A percentile compares a stretch with the other conserved stretches of the same genome.
These are phyloP conservation scores for Coptotermes formosanus DNA, from an alignment of 1,140 invertebrate species.

Conservation along the genomic window DNA sequence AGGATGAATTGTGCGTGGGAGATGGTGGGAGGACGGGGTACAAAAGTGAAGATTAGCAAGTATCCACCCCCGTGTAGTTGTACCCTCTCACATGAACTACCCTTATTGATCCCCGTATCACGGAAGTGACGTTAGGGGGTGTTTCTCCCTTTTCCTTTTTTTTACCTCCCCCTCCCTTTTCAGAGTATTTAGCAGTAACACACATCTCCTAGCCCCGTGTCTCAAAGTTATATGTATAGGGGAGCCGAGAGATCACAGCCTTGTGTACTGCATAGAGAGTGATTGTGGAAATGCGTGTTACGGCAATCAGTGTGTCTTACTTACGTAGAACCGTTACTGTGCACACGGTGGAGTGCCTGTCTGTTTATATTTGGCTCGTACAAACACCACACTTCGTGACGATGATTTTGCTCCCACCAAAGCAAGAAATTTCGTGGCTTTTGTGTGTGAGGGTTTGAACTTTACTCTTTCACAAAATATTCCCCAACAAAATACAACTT, in stretches of 20 bases:
- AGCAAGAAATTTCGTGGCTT: too few relatives aligned
- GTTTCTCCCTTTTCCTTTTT: neutral
- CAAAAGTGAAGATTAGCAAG: constrained; percentile 13
- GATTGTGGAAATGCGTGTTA: neutral
- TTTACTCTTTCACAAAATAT: too few relatives aligned
- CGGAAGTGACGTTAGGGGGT: neutral
- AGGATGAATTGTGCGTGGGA: constrained; percentile 14
- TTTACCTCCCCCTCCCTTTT: neutral
- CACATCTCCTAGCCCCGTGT: constrained; percentile 21
- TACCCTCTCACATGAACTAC: constrained; percentile 1
- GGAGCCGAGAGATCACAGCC: neutral
- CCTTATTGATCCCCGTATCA: constrained; percentile 15
- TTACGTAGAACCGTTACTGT: too few relatives aligned
- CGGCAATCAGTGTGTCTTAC: too few relatives aligned
- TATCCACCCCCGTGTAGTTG: constrained; percentile 24
- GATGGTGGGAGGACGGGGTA: constrained; percentile 3
- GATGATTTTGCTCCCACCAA: too few relatives aligned
- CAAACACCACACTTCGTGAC: too few relatives aligned
- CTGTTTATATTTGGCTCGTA: too few relatives aligned
- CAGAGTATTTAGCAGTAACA: constrained; percentile 6
- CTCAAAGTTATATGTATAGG: constrained; percentile 36
- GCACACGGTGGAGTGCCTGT: too few relatives aligned
- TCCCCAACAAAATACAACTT: too few relatives aligned
- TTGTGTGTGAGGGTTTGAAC: too few relatives aligned
- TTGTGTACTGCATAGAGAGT: neutral